phyloP scores from a whole-genome alignment of 2,113 vertebrate species.

The Anas platyrhynchos region DNA sequence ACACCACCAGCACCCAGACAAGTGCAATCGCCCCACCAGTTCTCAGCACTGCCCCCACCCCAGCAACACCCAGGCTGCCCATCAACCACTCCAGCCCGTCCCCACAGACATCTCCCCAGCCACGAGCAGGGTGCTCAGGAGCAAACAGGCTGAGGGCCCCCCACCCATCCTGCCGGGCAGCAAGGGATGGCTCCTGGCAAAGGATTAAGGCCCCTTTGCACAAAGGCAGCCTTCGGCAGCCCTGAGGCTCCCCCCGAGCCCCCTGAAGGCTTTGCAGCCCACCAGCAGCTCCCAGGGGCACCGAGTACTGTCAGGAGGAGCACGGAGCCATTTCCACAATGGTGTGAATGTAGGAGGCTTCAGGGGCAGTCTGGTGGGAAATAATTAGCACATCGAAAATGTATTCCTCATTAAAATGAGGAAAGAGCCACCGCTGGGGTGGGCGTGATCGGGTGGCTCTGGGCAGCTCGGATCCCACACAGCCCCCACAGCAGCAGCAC shows the following conservation, averaged over 20 bases:
- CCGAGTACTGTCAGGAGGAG: background rate
- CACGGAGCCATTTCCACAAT: background rate
- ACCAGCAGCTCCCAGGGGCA: background rate
- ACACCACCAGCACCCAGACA: background rate
- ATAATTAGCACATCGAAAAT: background rate
- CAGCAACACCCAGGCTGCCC: background rate
- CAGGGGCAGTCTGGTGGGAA: background rate
- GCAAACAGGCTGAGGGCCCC: rapidly evolving
- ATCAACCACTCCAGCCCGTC: background rate
- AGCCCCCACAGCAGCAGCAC: background rate
- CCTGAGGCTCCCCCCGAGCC: background rate
- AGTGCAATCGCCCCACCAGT: rapidly evolving
- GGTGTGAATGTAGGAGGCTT: background rate
- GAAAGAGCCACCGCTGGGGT: background rate
- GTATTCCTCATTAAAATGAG: background rate
- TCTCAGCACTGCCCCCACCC: background rate
- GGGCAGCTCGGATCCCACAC: background rate
- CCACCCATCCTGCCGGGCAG: background rate
- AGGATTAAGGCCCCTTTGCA: background rate
- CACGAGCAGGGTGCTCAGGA: rapidly evolving
- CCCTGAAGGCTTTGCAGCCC: rapidly evolving
- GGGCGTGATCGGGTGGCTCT: rapidly evolving
- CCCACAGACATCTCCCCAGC: background rate
- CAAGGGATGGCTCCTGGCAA: background rate
- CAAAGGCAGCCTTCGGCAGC: background rate